Percentiles rank a stretch among this genome's conserved stretches.
Evolutionary conservation across 2,888 invertebrate species (phyloP).

Genomic region (Spilarctia lutea): DNA sequence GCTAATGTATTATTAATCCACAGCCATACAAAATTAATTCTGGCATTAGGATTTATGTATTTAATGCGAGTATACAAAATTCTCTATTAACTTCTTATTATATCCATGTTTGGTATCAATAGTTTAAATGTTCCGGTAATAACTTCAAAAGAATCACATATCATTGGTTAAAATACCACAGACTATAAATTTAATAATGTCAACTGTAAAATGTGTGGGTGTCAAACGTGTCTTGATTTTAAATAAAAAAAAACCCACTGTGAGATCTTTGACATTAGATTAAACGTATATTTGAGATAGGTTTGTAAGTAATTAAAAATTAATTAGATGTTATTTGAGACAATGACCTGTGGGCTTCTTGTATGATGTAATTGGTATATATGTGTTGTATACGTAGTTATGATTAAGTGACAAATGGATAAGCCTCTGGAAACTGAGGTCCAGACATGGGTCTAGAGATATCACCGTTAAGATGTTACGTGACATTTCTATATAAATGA

Average conservation of each 20-base stretch:
- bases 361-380: conserved; percentile 14
- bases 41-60: neutral
- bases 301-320: conserved; percentile 39
- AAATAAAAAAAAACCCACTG: conserved; percentile 27
- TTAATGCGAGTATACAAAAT: neutral
- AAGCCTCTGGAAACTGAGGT: neutral
- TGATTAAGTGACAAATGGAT: neutral
- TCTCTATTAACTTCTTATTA: neutral
- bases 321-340: conserved; percentile 37
- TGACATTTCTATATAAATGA: neutral
- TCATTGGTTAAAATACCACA: conserved; percentile 34
- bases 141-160: conserved; percentile 24
- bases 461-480: neutral
- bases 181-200: conserved; percentile 53
- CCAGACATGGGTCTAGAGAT: neutral
- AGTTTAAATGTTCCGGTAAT: neutral
- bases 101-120: neutral
- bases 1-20: no score
- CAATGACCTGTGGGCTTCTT: conserved; percentile 10
- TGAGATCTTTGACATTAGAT: conserved; percentile 38
- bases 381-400: neutral
- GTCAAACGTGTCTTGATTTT: conserved; percentile 28
- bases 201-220: conserved; percentile 65
- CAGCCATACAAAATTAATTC: neutral
- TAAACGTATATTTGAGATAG: conserved; percentile 25